These are phyloP conservation scores for Athripsodes cinereus DNA, from an alignment of 2,888 invertebrate species.

Conservation along the genomic window DNA sequence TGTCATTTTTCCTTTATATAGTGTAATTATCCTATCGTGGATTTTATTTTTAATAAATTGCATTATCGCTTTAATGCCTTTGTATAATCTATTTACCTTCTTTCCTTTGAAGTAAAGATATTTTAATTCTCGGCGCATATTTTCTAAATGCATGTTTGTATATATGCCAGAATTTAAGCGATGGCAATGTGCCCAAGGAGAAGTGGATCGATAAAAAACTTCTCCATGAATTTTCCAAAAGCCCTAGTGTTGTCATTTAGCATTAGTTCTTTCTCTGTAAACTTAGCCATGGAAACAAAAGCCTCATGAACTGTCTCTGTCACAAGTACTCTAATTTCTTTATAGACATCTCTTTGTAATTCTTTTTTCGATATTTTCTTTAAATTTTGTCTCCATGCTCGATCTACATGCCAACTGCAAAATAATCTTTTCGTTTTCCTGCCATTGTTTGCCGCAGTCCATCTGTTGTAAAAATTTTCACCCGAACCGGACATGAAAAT, in stretches of 20 bases:
- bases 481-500: neutral
- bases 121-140: conserved; percentile 26
- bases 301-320: neutral
- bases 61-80: conserved; percentile 23
- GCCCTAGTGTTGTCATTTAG: neutral
- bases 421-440: conserved; percentile 1
- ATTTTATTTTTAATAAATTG: conserved; percentile 22
- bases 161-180: conserved; percentile 25
- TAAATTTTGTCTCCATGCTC: too few relatives aligned
- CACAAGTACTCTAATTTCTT: neutral
- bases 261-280: neutral
- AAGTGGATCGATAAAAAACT: conserved; percentile 10
- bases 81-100: conserved; percentile 26
- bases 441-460: conserved; percentile 2
- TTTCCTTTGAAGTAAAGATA: conserved; percentile 27
- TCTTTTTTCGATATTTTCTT: conserved; percentile 1
- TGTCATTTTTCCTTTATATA: conserved; percentile 7
- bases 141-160: conserved; percentile 28
- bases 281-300: neutral
- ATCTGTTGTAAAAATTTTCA: neutral
- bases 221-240: conserved; percentile 22
- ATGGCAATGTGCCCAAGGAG: conserved; percentile 26
- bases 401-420: conserved; percentile 3
- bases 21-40: conserved; percentile 21
- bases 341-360: neutral